These are phyloP conservation scores for Drosophila neotestacea DNA, from an alignment of 2,888 invertebrate genomes.

Conservation along the genomic window DNA sequence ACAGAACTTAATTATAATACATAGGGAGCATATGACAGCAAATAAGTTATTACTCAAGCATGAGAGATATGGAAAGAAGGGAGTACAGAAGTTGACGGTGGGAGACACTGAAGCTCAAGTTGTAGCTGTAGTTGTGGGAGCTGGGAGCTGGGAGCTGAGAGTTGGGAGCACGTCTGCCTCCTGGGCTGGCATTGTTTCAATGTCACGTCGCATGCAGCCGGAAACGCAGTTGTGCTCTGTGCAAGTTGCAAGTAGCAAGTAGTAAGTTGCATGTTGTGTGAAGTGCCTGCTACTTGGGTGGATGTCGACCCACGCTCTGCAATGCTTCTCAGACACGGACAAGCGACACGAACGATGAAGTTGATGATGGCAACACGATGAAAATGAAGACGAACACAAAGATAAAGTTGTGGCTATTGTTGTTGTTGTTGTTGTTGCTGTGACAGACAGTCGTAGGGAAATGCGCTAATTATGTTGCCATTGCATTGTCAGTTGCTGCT, in stretches of 20 bases:
- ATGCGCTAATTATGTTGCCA: conserved; percentile 76
- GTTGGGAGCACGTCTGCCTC: conserved; percentile 30
- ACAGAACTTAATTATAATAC: conserved; percentile 56
- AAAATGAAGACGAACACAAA: background rate
- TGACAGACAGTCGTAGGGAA: conserved; percentile 55
- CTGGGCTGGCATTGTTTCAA: conserved; percentile 67
- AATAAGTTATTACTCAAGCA: conserved; percentile 32
- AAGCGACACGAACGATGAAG: conserved; percentile 53
- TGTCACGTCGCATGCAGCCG: conserved; percentile 67
- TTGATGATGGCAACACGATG: conserved; percentile 35
- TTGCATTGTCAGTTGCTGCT: conserved; percentile 28
- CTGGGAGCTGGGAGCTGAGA: conserved; percentile 8
- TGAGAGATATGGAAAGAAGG: background rate
- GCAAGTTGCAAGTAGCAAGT: conserved; percentile 38
- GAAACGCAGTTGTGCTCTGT: conserved; percentile 42
- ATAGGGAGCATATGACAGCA: conserved; percentile 44
- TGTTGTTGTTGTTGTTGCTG: conserved; percentile 17
- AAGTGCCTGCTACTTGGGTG: conserved; percentile 53
- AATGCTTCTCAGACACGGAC: conserved; percentile 45
- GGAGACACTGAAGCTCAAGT: background rate
- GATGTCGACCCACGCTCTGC: conserved; percentile 27
- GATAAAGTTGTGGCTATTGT: conserved; percentile 14
- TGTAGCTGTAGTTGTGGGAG: background rate
- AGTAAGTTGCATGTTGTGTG: conserved; percentile 48
- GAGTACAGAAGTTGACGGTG: background rate